Evolutionary conservation across 2,888 invertebrate genomes (phyloP).

Genomic region (Drosophila koepferae): DNA sequence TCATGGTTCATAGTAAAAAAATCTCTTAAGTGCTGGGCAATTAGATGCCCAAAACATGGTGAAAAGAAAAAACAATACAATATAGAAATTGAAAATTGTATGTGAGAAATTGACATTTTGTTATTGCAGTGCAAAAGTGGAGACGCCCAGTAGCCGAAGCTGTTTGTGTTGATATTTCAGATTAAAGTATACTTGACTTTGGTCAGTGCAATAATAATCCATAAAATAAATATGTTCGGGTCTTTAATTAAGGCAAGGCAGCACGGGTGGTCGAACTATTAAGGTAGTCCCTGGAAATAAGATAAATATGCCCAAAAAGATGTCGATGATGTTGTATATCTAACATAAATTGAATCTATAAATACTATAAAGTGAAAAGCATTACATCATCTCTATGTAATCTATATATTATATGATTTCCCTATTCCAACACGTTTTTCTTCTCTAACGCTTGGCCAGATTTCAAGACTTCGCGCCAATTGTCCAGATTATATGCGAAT

Average conservation of each 20-base stretch:
- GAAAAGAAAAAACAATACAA: constrained; percentile 5
- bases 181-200: constrained; percentile 10
- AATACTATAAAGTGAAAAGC: no score
- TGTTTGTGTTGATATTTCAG: constrained; percentile 43
- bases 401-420: background rate
- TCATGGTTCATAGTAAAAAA: constrained; percentile 41
- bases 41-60: constrained; percentile 48
- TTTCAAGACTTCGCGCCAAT: constrained; percentile 9
- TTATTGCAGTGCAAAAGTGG: constrained; percentile 28
- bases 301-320: background rate
- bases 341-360: background rate
- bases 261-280: constrained; percentile 5
- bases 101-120: constrained; percentile 25
- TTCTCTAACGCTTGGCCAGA: background rate
- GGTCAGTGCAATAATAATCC: constrained; percentile 1
- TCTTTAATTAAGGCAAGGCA: background rate
- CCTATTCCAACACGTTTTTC: background rate
- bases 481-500: constrained; percentile 27
- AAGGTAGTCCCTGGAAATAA: no score
- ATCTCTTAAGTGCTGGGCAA: constrained; percentile 65
- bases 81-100: background rate
- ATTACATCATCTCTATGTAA: background rate
- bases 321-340: background rate
- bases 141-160: constrained; percentile 48
- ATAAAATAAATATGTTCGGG: constrained; percentile 17